Evolutionary conservation across 2,888 invertebrate species (phyloP), one percentile per base, ranked within the genome.

Genomic region (Blastobasis lacticolella): DNA sequence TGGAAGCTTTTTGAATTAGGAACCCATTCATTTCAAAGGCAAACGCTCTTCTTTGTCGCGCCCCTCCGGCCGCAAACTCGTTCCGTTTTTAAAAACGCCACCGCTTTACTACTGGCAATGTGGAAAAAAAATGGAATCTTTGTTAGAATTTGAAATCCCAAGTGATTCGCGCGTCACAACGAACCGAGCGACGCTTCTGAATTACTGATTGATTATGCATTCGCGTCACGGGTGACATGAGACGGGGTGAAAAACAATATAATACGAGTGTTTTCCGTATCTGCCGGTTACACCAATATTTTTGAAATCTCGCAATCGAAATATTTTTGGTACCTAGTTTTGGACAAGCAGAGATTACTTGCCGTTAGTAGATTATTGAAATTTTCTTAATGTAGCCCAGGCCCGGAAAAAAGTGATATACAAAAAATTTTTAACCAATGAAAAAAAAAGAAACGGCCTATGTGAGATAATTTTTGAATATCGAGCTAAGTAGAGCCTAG

Each of bases 171-270:
- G 68, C 77, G 79, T 81, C 76, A 81, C 73, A 71, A 63, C 45
- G 10, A 46, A 59, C 63, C 65, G 62, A 57, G 72, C 71, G 75
- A 69, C 75, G 71, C 75, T 73, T 63, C 74, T 71, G 81, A 75
- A 78, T 84, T 79, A 77, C 84, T 86, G 87, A 87, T 87, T 85
- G 87, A 86, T 87, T 87, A 87, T 85, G 78, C 81, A 84, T 83
- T 84, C 86, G 61, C 69, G 74, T 75, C 81, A 79, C 77, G 78
- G 71, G 63, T 75, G 81, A 77, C 73, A 68, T 69, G 75, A 62
- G 63, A 58, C 63, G 66, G 66, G 68, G 65, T 61, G 63, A 59
- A 67, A 80, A 81, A 81, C 79, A 81, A 80, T 73, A 64, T 61
- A 60, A 63, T 61, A 56, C 49, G 38, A 2, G 51, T 41, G 48